Evolutionary conservation across 2,797 vertebrate species (phyloP).

Genomic region (Myiotriccus ornatus): DNA sequence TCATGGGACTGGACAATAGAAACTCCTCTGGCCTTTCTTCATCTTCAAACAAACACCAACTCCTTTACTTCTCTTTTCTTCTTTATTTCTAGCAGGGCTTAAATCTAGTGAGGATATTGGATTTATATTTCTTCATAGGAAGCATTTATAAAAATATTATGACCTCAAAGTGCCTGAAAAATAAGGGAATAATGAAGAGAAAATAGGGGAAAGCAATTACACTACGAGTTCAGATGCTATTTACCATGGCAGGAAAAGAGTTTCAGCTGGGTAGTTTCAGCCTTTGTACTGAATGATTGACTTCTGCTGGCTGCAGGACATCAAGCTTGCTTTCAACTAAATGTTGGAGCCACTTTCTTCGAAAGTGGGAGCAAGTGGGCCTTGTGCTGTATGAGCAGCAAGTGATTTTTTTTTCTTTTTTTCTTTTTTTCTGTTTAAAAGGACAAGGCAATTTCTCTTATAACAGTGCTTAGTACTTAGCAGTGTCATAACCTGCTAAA

Average conservation of each 20-base stretch:
- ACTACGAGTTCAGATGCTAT: not conserved
- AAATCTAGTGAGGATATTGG: not conserved
- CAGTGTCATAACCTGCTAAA: not conserved
- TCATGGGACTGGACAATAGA: not conserved
- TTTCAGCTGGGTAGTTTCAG: not conserved
- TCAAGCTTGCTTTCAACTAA: not conserved
- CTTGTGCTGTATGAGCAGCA: not conserved
- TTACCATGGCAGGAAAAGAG: not conserved
- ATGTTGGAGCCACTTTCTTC: not conserved
- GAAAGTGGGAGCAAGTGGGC: not conserved
- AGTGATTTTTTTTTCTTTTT: not conserved
- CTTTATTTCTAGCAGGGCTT: not conserved
- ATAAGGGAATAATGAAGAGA: not conserved
- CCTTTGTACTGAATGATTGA: not conserved
- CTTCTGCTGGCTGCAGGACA: not conserved
- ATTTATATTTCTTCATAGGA: not conserved
- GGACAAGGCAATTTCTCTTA: not conserved
- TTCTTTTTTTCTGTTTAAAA: not conserved
- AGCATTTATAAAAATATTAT: not conserved
- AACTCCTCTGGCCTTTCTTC: not conserved
- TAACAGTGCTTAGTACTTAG: not conserved
- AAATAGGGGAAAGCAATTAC: not conserved
- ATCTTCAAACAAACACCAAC: fast-evolving
- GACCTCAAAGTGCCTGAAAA: not conserved
- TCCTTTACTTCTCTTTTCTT: not conserved